A percentile compares a stretch with the other conserved stretches of the same genome.
Conservation (phyloP, 2,888 invertebrate species). For the Pachycephus smyrnensis region DNA sequence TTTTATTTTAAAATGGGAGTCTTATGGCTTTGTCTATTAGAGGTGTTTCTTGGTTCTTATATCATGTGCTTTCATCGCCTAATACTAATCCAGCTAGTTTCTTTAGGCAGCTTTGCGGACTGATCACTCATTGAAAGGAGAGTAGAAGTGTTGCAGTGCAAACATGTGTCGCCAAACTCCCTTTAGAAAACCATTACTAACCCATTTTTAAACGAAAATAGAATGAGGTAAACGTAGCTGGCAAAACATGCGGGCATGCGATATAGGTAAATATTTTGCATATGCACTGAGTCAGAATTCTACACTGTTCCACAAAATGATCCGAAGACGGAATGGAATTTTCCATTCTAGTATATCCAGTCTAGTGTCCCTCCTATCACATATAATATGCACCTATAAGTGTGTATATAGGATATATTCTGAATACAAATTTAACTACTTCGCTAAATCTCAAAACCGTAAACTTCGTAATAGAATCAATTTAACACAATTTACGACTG, state of each 20-base stretch:
- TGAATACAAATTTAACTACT: neutral
- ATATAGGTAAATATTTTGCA: conserved; percentile 26
- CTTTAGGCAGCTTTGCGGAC: too few relatives aligned
- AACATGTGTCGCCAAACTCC: too few relatives aligned
- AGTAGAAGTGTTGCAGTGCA: too few relatives aligned
- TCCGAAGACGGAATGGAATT: conserved; percentile 8
- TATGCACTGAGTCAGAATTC: conserved; percentile 22
- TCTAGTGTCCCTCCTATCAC: neutral
- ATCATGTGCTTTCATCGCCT: conserved; percentile 4
- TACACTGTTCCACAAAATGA: conserved; percentile 13
- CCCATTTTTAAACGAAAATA: conserved; percentile 3
- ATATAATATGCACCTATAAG: neutral
- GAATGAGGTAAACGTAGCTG: conserved; percentile 1
- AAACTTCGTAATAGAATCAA: too few relatives aligned
- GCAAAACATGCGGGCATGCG: neutral
- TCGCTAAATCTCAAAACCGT: too few relatives aligned
- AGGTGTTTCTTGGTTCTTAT: conserved; percentile 15
- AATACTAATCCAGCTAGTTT: too few relatives aligned
- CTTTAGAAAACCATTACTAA: too few relatives aligned
- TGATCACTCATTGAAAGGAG: too few relatives aligned
- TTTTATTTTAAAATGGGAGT: too few relatives aligned
- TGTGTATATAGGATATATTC: neutral
- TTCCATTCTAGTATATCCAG: neutral
- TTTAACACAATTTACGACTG: too few relatives aligned
- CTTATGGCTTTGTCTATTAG: too few relatives aligned